Conservation (phyloP, 2,113 vertebrate genomes). For the Lycaon pictus region DNA sequence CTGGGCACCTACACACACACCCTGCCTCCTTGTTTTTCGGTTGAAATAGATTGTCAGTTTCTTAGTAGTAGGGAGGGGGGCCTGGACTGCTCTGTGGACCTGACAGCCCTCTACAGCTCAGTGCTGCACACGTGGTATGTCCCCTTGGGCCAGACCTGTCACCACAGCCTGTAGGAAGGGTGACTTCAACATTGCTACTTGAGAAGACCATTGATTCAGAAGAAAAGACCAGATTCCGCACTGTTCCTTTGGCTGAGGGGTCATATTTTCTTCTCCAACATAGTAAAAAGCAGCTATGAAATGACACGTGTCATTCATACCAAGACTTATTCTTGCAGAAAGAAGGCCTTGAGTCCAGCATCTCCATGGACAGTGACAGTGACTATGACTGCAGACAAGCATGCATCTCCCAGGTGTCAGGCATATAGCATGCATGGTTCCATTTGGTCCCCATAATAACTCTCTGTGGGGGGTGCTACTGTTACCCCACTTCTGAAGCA, state of each 20-base stretch:
- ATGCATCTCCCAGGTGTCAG: not conserved
- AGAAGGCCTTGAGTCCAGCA: not conserved
- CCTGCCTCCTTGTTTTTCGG: not conserved
- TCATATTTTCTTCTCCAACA: not conserved
- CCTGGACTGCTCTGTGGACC: not conserved
- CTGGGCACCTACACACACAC: too few species aligned
- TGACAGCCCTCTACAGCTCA: not conserved
- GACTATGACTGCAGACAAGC: not conserved
- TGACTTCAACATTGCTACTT: not conserved
- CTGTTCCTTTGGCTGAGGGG: not conserved
- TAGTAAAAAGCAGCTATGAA: not conserved
- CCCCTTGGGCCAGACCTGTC: accelerated
- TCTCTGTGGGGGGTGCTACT: not conserved
- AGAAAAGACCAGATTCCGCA: not conserved
- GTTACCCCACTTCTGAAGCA: not conserved
- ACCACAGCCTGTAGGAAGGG: not conserved
- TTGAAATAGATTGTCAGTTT: not conserved
- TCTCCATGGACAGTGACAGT: not conserved
- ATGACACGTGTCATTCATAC: not conserved
- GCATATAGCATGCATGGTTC: not conserved
- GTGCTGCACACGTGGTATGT: not conserved
- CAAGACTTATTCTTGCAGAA: not conserved
- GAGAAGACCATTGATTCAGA: not conserved
- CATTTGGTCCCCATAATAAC: not conserved
- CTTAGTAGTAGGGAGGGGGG: not conserved